These are phyloP conservation scores for Ptyas mucosa DNA, from an alignment of 2,113 vertebrate genomes.

Conservation along the genomic window DNA sequence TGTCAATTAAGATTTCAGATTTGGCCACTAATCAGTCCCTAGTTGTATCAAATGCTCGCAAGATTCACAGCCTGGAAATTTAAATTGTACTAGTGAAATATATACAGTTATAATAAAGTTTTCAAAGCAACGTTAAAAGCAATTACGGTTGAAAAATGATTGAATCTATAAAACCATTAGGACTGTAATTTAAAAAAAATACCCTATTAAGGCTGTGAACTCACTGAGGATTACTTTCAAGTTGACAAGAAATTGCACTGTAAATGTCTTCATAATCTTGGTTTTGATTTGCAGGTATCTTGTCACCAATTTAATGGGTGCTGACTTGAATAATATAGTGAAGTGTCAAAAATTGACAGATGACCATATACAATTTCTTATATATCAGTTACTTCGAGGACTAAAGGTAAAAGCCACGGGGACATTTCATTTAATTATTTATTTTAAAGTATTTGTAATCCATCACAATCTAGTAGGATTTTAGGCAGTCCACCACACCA, in stretches of 20 bases:
- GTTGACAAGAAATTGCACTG: background rate
- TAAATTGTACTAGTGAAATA: background rate
- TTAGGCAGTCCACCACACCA: background rate
- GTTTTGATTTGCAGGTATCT: constrained; percentile 79
- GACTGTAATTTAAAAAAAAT: background rate
- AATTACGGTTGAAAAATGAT: background rate
- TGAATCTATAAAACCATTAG: background rate
- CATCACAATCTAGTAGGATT: background rate
- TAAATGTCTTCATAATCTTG: constrained; percentile 2
- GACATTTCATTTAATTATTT: background rate
- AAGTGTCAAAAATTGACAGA: constrained; percentile 96
- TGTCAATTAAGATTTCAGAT: background rate
- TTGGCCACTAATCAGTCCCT: background rate
- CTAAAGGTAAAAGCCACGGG: constrained; percentile 80
- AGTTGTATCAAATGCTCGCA: background rate
- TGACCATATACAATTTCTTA: constrained; percentile 96
- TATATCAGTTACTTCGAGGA: constrained; percentile 93
- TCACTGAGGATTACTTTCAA: background rate
- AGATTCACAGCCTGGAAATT: background rate
- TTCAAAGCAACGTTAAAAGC: background rate
- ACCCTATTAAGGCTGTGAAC: background rate
- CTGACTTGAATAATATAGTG: constrained; percentile 96
- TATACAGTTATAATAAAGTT: background rate
- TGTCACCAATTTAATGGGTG: constrained; percentile 96
- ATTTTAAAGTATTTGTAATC: background rate